Conservation (phyloP, 1,140 invertebrate species). For the Caenorhabditis tropicalis region DNA sequence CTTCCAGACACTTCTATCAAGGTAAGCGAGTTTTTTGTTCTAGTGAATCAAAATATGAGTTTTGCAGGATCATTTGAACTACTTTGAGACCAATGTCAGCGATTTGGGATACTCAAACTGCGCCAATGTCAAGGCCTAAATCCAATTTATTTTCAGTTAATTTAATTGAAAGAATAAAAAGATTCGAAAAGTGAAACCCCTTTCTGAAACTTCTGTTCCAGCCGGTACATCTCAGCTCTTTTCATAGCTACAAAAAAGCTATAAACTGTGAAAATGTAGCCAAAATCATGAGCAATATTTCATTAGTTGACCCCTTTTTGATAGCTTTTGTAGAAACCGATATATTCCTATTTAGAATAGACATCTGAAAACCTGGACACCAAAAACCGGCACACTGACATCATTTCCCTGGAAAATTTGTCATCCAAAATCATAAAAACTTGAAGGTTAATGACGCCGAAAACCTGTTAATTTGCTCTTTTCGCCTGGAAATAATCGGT, state of each 20-base stretch:
- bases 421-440: background rate
- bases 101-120: slow-evolving; percentile 46
- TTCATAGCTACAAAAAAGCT: no score
- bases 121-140: slow-evolving; percentile 15
- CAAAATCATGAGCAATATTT: no score
- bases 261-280: no score
- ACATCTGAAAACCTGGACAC: no score
- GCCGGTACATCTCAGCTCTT: no score
- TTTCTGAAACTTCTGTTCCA: no score
- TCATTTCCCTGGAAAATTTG: background rate
- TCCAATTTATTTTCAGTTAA: background rate
- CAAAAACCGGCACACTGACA: background rate
- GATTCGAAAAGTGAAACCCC: no score
- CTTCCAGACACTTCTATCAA: slow-evolving; percentile 44
- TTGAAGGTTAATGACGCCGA: background rate
- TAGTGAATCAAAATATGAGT: no score
- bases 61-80: slow-evolving; percentile 47
- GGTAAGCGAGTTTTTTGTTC: background rate
- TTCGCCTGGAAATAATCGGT: background rate
- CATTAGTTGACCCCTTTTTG: no score
- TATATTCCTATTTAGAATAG: no score
- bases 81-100: slow-evolving; percentile 45
- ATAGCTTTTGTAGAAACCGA: no score
- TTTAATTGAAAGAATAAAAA: background rate
- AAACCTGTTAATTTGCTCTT: background rate